Percentiles rank a stretch among this genome's conserved stretches.
Conservation (phyloP, 2,888 invertebrate genomes). For the Nymphalis c-album region DNA sequence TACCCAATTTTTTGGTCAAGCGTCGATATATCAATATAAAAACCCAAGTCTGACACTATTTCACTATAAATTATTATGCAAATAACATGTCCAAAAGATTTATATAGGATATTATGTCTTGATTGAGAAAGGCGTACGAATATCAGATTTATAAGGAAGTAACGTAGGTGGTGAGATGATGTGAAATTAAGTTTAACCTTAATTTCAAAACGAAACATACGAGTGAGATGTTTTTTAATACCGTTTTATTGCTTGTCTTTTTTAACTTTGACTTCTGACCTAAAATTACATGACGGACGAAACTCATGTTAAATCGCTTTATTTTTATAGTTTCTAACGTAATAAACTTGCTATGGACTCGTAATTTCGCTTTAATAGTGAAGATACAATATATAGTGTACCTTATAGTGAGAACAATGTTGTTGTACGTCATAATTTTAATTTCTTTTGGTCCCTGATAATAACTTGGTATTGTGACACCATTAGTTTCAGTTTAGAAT, state of each 20-base stretch:
- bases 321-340: too few species aligned
- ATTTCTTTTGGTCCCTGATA: too few species aligned
- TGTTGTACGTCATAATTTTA: too few species aligned
- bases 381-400: too few species aligned
- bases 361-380: too few species aligned
- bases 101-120: conserved; percentile 20
- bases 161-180: conserved; percentile 55
- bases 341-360: too few species aligned
- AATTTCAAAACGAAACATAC: conserved; percentile 51
- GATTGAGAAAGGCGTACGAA: conserved; percentile 26
- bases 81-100: conserved; percentile 21
- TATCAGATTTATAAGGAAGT: conserved; percentile 46
- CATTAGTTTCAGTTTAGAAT: too few species aligned
- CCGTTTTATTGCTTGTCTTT: background rate
- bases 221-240: background rate
- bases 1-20: too few species aligned
- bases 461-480: too few species aligned
- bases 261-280: background rate
- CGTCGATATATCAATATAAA: background rate
- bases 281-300: too few species aligned
- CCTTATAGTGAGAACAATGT: too few species aligned
- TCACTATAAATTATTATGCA: conserved; percentile 8
- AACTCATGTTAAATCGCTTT: too few species aligned
- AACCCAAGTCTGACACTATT: conserved; percentile 18
- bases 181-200: conserved; percentile 56